Base-by-base conservation (phyloP, 2,113 vertebrate species). In the Myrmophylax atrothorax region DNA sequence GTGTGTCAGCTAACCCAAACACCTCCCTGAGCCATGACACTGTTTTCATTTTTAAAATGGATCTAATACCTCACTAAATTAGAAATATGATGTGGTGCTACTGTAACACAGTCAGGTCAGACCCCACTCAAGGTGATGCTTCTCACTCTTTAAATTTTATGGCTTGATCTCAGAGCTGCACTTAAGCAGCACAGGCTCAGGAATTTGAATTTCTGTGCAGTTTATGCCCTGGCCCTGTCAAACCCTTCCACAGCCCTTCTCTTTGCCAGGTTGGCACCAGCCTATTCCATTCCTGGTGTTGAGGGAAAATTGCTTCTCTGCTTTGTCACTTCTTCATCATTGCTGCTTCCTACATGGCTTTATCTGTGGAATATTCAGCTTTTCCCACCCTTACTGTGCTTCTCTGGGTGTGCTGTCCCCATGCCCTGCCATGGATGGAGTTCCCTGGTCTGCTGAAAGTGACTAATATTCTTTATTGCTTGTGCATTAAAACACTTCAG, bases 401-500 rank as follows among this genome's bases (percentile, higher is more conserved):
- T 35, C 37, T 62, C 44, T 11, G 70, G 31, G 38, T 24, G 75
- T 8, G 6, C 33, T 63, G 16, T 70, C 52, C 67, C 64, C 2
- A 0, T 4, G 15, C 37, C 6, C n/a, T 33, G 60, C 40, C 89
- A 44, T 4, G 19, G 44, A 84, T 9, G 1, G 73, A 70, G 87
- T 2, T 20, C 35, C 37, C 80, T 6, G 6, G 3, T 53, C 74
- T 96, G 89, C 70, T 49, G 74, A 84, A 90, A 96, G 93, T 74
- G 50, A 72, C 37, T 13, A 49, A 7, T 20, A 40, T 64, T 72
- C 38, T 96, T 93, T 95, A 96, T 94, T 97, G 69, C 37, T 82
- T 23, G 3, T 35, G 37, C 33, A 7, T 3, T 46, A 10, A 52
- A 88, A 37, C 53, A 16, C 18, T 59, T 38, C 89, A 89, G 91